phyloP scores from a whole-genome alignment of 2,888 invertebrate genomes.

The Drosophila diplacantha region DNA sequence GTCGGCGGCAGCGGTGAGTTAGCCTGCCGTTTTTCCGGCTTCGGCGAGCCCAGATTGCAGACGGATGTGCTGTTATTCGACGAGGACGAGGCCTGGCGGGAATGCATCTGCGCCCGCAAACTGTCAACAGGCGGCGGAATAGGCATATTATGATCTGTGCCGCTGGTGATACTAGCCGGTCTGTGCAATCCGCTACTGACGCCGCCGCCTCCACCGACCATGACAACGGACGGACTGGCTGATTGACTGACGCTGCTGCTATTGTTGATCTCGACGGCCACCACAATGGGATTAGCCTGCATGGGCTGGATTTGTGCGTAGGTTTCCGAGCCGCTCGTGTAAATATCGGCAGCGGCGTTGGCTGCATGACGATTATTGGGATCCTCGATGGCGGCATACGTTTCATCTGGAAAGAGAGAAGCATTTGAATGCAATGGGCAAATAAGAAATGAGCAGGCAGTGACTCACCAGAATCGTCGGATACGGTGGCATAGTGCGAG shows the following conservation, averaged over 20 bases:
- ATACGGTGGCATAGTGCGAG: slow-evolving; percentile 92
- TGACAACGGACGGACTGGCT: slow-evolving; percentile 14
- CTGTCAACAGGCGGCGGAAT: slow-evolving; percentile 82
- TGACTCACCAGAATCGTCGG: slow-evolving; percentile 89
- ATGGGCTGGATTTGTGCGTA: slow-evolving; percentile 89
- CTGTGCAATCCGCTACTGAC: slow-evolving; percentile 27
- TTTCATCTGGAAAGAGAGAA: slow-evolving; percentile 82
- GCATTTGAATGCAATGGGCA: neutral
- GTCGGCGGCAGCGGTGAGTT: slow-evolving; percentile 93
- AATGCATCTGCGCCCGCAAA: slow-evolving; percentile 81
- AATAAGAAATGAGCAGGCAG: neutral
- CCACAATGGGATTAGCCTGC: slow-evolving; percentile 77
- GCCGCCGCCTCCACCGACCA: slow-evolving; percentile 6
- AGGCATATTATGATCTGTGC: slow-evolving; percentile 62
- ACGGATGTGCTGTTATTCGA: slow-evolving; percentile 84
- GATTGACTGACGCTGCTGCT: slow-evolving; percentile 46
- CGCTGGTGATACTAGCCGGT: slow-evolving; percentile 38
- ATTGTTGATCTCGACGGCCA: slow-evolving; percentile 77
- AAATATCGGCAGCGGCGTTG: slow-evolving; percentile 80
- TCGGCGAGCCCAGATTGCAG: slow-evolving; percentile 89
- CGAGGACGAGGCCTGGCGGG: slow-evolving; percentile 79
- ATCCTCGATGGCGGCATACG: slow-evolving; percentile 94
- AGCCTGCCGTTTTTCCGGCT: slow-evolving; percentile 92
- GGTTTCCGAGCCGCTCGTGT: slow-evolving; percentile 90
- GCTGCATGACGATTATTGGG: slow-evolving; percentile 77